Evolutionary conservation across 2,113 vertebrate species (phyloP), one percentile per base, ranked within the genome.

Genomic region (Benitochromis conjunctus): DNA sequence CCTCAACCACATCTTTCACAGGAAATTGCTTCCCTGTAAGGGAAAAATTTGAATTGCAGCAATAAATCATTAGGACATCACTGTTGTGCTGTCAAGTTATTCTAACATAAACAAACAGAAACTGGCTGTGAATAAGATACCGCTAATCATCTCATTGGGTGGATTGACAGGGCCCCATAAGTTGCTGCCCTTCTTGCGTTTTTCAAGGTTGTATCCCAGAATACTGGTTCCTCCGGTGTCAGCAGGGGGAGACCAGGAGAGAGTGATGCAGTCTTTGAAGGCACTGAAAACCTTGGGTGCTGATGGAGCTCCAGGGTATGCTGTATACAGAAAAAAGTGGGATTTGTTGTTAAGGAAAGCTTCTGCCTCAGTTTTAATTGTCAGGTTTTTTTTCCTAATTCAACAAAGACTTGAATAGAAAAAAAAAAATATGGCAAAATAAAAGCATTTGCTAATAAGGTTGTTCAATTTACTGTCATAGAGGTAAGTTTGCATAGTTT

Each of bases 171-270:
- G 89, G 9, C 90, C 91, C 98, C 98, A 99, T 36, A 94, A 83
- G 46, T 92, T 95, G 87, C 97, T 98, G 2, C 98, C 98, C 79
- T 96, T 97, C 94, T 98, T 98, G 87, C 97, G 96, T 84, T 98
- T 99, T 83, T 99, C 98, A 34, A 98, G 5, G 0, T 96, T 88
- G 86, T 98, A 99, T 38, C 98, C 98, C 66, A 96, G 80, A 87
- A 98, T 96, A 55, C 54, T 95, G 62, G 96, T 96, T 8, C 95
- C 95, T 55, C 97, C 97, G 0, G 95, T 96, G 83, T 96, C 95
- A 12, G 46, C 6, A 2, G 98, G 98, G 5, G 95, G 93, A 18
- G 62, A 85, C 98, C 98, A 99, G 5, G 95, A 79, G 48, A 99
- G 93, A 1, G 87, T 97, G 91, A 98, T 95, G 86, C 92, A 93